A percentile compares a stretch with the other conserved stretches of the same genome.
Evolutionary conservation across 1,140 invertebrate species (phyloP).

Genomic region (Chrysoperla carnea): DNA sequence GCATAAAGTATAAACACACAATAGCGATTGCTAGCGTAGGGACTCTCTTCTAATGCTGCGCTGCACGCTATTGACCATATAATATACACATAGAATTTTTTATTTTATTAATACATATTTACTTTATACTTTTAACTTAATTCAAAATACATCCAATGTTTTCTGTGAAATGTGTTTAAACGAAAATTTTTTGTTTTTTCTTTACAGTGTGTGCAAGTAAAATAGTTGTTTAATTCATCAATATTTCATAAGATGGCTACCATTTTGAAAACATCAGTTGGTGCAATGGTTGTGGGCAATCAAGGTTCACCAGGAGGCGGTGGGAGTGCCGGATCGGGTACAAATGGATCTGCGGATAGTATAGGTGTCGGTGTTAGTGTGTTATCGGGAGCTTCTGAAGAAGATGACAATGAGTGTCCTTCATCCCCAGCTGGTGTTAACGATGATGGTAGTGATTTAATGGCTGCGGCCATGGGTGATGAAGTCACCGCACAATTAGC

Average conservation of each 20-base stretch:
- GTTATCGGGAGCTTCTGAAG: constrained; percentile 28
- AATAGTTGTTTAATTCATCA: too few species aligned
- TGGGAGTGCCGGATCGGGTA: not conserved
- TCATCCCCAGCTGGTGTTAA: constrained; percentile 43
- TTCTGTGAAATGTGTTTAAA: not conserved
- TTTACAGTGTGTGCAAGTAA: too few species aligned
- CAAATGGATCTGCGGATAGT: not conserved
- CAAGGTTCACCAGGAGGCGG: not conserved
- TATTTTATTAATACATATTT: too few species aligned
- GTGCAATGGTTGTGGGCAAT: constrained; percentile 9
- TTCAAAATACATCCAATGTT: too few species aligned
- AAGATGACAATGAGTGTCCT: constrained; percentile 50
- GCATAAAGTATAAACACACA: too few species aligned
- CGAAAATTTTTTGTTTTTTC: too few species aligned
- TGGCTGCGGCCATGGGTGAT: constrained; percentile 58
- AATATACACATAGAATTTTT: too few species aligned
- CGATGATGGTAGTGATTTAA: constrained; percentile 48
- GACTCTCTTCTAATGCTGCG: too few species aligned
- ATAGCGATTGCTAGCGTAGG: too few species aligned
- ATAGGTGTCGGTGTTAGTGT: constrained; percentile 3
- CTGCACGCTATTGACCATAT: too few species aligned
- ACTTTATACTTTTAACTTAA: too few species aligned
- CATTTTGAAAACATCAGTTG: constrained; percentile 28
- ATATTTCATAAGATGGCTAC: constrained; percentile 9
- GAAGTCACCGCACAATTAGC: constrained; percentile 84